Conservation (phyloP, 2,888 invertebrate species). For the Noctua fimbriata region DNA sequence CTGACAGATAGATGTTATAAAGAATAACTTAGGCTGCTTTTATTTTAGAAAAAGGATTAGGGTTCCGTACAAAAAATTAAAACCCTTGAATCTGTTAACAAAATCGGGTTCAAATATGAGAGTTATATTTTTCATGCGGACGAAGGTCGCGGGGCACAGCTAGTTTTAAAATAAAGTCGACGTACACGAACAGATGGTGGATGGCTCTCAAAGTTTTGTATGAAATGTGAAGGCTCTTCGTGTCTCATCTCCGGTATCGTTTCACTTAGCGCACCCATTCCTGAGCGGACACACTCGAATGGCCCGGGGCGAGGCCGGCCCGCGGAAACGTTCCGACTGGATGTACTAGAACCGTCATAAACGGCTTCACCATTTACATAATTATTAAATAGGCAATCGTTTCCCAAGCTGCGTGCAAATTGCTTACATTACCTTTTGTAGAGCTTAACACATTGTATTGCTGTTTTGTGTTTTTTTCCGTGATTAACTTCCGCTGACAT, state of each 20-base stretch:
- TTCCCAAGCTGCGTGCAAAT: constrained; percentile 60
- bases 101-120: no score
- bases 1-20: no score
- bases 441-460: constrained; percentile 38
- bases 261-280: constrained; percentile 81
- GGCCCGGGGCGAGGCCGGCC: constrained; percentile 68
- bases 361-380: constrained; percentile 62
- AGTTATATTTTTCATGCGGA: no score
- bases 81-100: no score
- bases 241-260: constrained; percentile 84
- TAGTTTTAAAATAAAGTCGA: constrained; percentile 19
- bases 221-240: constrained; percentile 75
- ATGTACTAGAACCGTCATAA: constrained; percentile 66
- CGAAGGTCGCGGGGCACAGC: no score
- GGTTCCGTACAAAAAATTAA: no score
- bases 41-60: no score
- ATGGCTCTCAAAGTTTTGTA: constrained; percentile 66
- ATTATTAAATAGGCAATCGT: constrained; percentile 62
- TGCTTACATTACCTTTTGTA: constrained; percentile 52
- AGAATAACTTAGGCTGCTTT: no score
- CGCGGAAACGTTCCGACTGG: constrained; percentile 66
- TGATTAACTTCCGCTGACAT: constrained; percentile 29
- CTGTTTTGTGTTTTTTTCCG: constrained; percentile 41
- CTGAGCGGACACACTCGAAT: constrained; percentile 80
- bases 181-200: constrained; percentile 49